A percentile compares a stretch with the other conserved stretches of the same genome.
Evolutionary conservation across 2,797 vertebrate species (phyloP).

Genomic region (Poecile montanus): DNA sequence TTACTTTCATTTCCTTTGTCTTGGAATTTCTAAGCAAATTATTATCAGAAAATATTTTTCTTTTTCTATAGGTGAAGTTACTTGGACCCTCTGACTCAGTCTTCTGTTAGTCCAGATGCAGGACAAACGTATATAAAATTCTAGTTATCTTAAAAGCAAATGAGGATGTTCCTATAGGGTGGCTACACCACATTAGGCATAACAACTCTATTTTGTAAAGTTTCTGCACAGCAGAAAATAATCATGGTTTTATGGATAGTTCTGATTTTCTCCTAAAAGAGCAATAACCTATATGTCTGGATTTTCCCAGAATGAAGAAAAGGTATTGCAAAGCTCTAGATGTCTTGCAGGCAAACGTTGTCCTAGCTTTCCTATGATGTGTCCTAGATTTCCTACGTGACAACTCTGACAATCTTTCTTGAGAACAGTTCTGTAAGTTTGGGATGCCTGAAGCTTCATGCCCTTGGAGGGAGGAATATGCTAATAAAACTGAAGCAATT

Average conservation of each 20-base stretch:
- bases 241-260: background rate
- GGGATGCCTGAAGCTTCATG: background rate
- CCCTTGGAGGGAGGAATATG: background rate
- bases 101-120: background rate
- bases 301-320: background rate
- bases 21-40: constrained; percentile 6
- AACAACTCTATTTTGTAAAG: background rate
- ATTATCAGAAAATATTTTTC: background rate
- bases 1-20: constrained; percentile 3
- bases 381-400: background rate
- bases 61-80: background rate
- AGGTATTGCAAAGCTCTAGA: background rate
- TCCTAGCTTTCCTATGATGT: background rate
- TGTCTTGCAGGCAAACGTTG: background rate
- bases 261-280: background rate
- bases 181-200: background rate
- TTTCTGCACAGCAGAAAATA: background rate
- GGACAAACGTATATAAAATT: background rate
- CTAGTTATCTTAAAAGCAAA: background rate
- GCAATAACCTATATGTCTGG: background rate
- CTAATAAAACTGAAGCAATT: background rate
- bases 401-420: background rate
- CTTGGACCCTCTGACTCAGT: background rate
- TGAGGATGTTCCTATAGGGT: background rate
- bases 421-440: background rate